phyloP scores from a whole-genome alignment of 2,113 vertebrate genomes.

The Rhinopomastus cyanomelas region DNA sequence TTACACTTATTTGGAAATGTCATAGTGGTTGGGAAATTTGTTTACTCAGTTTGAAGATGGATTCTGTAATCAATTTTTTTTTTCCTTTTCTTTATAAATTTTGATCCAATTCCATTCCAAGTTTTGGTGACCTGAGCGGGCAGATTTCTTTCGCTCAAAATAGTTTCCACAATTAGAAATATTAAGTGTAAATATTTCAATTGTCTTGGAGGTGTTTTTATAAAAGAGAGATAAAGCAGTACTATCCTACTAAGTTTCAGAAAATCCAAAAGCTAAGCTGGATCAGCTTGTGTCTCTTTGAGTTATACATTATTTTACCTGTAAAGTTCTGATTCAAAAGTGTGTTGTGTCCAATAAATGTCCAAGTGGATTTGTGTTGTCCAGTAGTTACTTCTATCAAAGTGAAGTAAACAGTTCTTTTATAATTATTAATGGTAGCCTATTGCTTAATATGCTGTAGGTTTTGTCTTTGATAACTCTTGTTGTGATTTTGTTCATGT shows the following conservation, averaged over 20 bases:
- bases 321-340: constrained; percentile 15
- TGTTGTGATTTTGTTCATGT: background rate
- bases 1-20: background rate
- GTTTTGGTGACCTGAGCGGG: background rate
- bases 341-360: constrained; percentile 6
- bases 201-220: background rate
- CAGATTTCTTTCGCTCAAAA: background rate
- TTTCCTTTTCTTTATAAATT: background rate
- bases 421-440: background rate
- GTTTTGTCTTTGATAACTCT: background rate
- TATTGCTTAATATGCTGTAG: constrained; percentile 27
- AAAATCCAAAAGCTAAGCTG: background rate
- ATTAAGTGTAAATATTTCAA: background rate
- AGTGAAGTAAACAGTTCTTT: constrained; percentile 3
- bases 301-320: background rate
- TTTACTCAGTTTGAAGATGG: background rate
- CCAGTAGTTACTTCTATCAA: background rate
- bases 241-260: background rate
- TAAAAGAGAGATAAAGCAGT: background rate
- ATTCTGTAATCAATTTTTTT: background rate
- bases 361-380: constrained; percentile 26
- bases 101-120: background rate
- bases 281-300: background rate
- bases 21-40: background rate
- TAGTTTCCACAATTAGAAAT: background rate